Conservation (phyloP, 2,888 invertebrate genomes). For the Drosophila yooni region DNA sequence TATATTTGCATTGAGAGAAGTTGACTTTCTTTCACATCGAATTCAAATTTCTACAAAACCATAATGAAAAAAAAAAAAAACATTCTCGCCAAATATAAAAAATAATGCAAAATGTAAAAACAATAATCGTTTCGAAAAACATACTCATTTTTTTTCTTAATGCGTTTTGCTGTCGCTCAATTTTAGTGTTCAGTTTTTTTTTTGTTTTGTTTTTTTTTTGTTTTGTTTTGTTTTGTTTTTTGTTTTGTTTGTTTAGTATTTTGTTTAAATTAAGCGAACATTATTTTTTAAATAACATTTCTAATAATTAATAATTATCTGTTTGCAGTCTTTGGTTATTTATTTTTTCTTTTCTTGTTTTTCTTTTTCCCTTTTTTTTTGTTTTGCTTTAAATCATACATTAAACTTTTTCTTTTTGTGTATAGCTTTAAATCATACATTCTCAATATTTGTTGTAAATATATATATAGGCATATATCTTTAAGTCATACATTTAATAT, state of each 20-base stretch:
- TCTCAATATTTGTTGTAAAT: constrained; percentile 41
- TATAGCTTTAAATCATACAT: constrained; percentile 42
- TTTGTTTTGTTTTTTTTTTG: constrained; percentile 16
- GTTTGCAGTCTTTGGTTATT: constrained; percentile 86
- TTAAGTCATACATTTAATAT: constrained; percentile 60
- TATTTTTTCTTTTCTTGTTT: constrained; percentile 77
- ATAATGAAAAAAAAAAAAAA: constrained; percentile 16
- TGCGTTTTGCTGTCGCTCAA: constrained; percentile 28
- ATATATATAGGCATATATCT: constrained; percentile 48
- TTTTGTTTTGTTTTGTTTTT: constrained; percentile 13
- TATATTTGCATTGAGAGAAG: constrained; percentile 20
- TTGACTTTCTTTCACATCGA: constrained; percentile 8
- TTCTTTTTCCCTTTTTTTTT: constrained; percentile 42
- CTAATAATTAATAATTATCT: constrained; percentile 86
- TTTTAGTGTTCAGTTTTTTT: constrained; percentile 24
- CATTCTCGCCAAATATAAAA: constrained; percentile 21
- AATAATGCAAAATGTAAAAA: constrained; percentile 28
- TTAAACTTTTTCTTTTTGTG: constrained; percentile 47
- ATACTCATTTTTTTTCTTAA: constrained; percentile 5
- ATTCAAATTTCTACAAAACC: constrained; percentile 7
- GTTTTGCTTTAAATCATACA: constrained; percentile 62
- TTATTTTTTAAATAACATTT: constrained; percentile 84
- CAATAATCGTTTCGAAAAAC: constrained; percentile 39
- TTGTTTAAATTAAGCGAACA: constrained; percentile 74
- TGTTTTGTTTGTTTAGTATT: constrained; percentile 23